phyloP scores from a whole-genome alignment of 2,797 vertebrate genomes.

The Huso huso region DNA sequence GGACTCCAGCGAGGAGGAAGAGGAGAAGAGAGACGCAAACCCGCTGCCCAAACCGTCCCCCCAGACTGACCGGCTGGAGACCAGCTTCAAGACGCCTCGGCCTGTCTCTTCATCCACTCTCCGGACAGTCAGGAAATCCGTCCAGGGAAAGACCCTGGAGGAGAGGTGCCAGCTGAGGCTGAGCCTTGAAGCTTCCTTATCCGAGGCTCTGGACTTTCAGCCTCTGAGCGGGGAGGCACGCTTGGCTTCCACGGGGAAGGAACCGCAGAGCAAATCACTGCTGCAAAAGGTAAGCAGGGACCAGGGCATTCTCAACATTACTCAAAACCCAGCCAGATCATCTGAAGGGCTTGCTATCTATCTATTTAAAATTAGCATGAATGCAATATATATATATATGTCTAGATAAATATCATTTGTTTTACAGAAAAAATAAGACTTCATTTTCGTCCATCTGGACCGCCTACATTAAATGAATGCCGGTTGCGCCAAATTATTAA shows the following conservation, averaged over 20 bases:
- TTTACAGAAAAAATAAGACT: too few relatives aligned
- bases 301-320: too few relatives aligned
- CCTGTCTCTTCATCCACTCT: background rate
- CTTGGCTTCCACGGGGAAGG: conserved; percentile 11
- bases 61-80: background rate
- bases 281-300: conserved; percentile 31
- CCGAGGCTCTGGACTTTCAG: conserved; percentile 50
- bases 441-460: too few relatives aligned
- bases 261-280: conserved; percentile 13
- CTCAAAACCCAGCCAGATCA: too few relatives aligned
- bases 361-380: too few relatives aligned
- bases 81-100: conserved; percentile 16
- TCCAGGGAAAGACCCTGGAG: background rate
- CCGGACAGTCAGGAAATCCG: conserved; percentile 20
- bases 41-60: too few relatives aligned
- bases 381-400: too few relatives aligned
- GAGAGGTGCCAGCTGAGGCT: conserved; percentile 30
- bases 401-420: too few relatives aligned
- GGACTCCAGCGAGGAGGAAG: conserved; percentile 82
- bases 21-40: background rate
- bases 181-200: conserved; percentile 32
- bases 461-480: too few relatives aligned
- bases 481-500: too few relatives aligned
- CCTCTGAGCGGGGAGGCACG: background rate
- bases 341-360: too few relatives aligned